Evolutionary conservation across 2,888 invertebrate species (phyloP), one percentile per base, ranked within the genome.

Genomic region (Cryptus viduatorius): DNA sequence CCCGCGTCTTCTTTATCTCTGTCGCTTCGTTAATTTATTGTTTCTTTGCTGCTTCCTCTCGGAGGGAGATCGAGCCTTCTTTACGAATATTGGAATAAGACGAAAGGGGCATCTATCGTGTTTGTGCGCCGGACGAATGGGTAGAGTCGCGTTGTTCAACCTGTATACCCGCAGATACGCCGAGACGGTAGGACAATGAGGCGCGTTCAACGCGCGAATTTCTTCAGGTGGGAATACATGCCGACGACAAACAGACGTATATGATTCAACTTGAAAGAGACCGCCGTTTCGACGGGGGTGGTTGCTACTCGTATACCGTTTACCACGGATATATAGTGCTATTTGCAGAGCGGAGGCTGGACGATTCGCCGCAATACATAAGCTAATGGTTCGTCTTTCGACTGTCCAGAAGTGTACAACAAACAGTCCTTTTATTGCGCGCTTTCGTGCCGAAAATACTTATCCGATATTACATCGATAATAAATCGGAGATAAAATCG

Each of bases 231-330:
- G 24, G 24, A 12, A 56, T 10, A 12, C 76, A 59, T 64, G 68
- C 78, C 79, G 83, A 82, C 81, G 89, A 91, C 91, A 90, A 91
- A 91, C 92, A 90, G 90, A 91, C 91, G 92, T 92, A 92, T 79
- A 75, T 90, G 92, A 92, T 92, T 91, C 92, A 88, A 92, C 90
- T 92, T 92, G 88, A 92, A 92, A 92, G 91, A 78, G 79, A 89
- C 92, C 92, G 92, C 89, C 87, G 86, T 81, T 46, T 37, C 75
- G 69, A 46, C 42, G 53, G 48, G 48, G 29, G 72, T 71, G 73
- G 67, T 64, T 76, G 56, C 56, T 56, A 67, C 31, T 67, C 56
- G 44, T 65, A 53, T 65, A 19, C 64, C 29, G 46, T 16, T 44
- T 42, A 16, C 19, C 31, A 31, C 48, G 61, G 59, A 68, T 37